These are phyloP conservation scores for Chelon labrosus DNA, from an alignment of 2,797 vertebrate species.

Conservation along the genomic window DNA sequence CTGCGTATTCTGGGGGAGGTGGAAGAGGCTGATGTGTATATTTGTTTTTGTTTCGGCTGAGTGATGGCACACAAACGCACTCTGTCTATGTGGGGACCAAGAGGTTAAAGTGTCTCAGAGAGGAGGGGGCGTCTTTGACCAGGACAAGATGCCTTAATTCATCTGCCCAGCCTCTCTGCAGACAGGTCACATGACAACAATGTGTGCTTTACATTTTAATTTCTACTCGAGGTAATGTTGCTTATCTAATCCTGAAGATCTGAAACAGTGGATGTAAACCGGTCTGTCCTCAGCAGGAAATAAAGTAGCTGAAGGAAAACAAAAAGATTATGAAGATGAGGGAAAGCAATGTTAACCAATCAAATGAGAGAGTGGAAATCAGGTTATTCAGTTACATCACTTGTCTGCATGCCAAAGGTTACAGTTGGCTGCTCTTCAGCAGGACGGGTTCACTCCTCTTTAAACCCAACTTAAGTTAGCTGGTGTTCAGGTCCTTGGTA, in stretches of 20 bases:
- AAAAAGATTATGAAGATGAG: conserved; percentile 48
- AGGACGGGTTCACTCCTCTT: background rate
- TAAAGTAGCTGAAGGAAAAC: conserved; percentile 7
- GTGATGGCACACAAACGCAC: conserved; percentile 60
- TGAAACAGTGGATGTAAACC: background rate
- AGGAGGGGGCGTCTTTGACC: conserved; percentile 43
- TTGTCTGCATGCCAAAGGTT: conserved; percentile 36
- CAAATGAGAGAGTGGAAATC: conserved; percentile 41
- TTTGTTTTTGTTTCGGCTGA: conserved; percentile 63
- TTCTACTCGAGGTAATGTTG: background rate
- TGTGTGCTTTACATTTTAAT: conserved; percentile 14
- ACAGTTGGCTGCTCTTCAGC: conserved; percentile 8
- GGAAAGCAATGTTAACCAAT: conserved; percentile 42
- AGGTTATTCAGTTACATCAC: conserved; percentile 58
- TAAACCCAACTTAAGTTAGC: background rate
- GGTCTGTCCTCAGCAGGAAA: conserved; percentile 8
- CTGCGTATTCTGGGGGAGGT: conserved; percentile 25
- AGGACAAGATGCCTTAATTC: conserved; percentile 32
- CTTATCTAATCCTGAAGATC: too few relatives aligned
- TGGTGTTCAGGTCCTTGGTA: background rate
- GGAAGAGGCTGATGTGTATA: conserved; percentile 30
- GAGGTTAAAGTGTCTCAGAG: conserved; percentile 53
- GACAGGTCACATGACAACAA: conserved; percentile 20
- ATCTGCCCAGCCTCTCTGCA: conserved; percentile 42
- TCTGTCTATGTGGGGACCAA: conserved; percentile 59